Evolutionary conservation across 2,113 vertebrate species (phyloP).

Genomic region (Hydrochoerus hydrochaeris): DNA sequence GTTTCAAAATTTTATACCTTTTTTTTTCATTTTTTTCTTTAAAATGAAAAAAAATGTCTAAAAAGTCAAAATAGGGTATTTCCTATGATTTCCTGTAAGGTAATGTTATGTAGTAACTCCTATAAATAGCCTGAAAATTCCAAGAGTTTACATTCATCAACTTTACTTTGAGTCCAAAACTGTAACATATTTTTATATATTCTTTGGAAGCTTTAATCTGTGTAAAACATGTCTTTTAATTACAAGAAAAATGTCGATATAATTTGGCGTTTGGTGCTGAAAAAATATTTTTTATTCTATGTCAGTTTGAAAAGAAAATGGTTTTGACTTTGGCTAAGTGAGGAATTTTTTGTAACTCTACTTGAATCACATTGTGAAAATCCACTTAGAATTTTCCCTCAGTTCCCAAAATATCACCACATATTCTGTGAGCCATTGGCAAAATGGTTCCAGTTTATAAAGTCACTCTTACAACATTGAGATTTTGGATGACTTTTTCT

Average conservation of each 20-base stretch:
- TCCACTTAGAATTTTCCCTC: constrained; percentile 48
- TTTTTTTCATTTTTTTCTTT: too few species aligned
- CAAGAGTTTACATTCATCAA: constrained; percentile 7
- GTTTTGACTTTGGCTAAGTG: constrained; percentile 55
- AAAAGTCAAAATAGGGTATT: neutral
- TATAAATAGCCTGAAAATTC: neutral
- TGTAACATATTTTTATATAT: neutral
- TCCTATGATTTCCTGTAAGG: neutral
- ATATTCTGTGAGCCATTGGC: constrained; percentile 9
- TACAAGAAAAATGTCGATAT: neutral
- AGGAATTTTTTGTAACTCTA: neutral
- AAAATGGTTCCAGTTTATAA: constrained; percentile 50
- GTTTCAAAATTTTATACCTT: too few species aligned
- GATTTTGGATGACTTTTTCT: constrained; percentile 37
- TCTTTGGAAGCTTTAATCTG: neutral
- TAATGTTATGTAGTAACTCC: neutral
- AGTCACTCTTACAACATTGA: constrained; percentile 34
- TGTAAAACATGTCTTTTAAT: neutral
- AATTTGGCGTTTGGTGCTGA: neutral
- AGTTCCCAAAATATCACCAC: neutral
- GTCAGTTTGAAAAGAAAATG: constrained; percentile 22
- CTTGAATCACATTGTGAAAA: constrained; percentile 55
- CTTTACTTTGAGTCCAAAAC: neutral
- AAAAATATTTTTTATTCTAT: constrained; percentile 57
- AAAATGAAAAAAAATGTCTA: neutral